A percentile compares a stretch with the other conserved stretches of the same genome.
Evolutionary conservation across 2,797 vertebrate genomes (phyloP).

Genomic region (Melanotaenia nigrans): DNA sequence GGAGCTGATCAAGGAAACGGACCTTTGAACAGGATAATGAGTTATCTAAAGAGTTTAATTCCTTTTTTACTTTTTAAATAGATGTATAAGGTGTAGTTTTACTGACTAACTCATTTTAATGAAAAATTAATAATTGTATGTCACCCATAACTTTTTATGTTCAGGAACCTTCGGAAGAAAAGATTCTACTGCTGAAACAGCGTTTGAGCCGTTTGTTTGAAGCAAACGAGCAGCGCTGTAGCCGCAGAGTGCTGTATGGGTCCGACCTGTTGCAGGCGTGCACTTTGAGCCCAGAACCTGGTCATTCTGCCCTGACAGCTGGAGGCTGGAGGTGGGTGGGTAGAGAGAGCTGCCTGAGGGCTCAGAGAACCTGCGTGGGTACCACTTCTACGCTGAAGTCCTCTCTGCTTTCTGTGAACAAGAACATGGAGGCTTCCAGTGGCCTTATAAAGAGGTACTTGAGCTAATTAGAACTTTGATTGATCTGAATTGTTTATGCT

Average conservation of each 20-base stretch:
- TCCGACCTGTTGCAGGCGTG: conserved; percentile 87
- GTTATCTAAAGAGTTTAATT: background rate
- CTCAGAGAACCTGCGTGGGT: conserved; percentile 72
- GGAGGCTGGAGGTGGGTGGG: conserved; percentile 88
- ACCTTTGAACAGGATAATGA: background rate
- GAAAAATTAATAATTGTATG: background rate
- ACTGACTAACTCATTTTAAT: background rate
- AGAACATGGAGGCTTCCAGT: conserved; percentile 76
- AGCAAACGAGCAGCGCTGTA: conserved; percentile 90
- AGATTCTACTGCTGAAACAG: conserved; percentile 87
- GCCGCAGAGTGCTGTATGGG: conserved; percentile 88
- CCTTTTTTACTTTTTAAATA: background rate
- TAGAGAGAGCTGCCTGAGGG: conserved; percentile 81
- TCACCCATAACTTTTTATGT: conserved; percentile 4
- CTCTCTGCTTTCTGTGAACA: conserved; percentile 77
- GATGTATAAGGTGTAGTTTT: background rate
- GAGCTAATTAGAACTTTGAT: background rate
- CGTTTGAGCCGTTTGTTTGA: conserved; percentile 87
- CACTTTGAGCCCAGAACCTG: conserved; percentile 65
- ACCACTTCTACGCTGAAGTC: conserved; percentile 75
- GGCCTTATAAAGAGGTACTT: conserved; percentile 85
- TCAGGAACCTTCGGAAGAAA: conserved; percentile 89
- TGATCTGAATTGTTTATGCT: background rate
- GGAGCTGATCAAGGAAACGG: background rate
- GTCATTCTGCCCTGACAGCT: conserved; percentile 49